Evolutionary conservation across 2,888 invertebrate genomes (phyloP), one percentile per base, ranked within the genome.

Genomic region (Drosophila sordidula): DNA sequence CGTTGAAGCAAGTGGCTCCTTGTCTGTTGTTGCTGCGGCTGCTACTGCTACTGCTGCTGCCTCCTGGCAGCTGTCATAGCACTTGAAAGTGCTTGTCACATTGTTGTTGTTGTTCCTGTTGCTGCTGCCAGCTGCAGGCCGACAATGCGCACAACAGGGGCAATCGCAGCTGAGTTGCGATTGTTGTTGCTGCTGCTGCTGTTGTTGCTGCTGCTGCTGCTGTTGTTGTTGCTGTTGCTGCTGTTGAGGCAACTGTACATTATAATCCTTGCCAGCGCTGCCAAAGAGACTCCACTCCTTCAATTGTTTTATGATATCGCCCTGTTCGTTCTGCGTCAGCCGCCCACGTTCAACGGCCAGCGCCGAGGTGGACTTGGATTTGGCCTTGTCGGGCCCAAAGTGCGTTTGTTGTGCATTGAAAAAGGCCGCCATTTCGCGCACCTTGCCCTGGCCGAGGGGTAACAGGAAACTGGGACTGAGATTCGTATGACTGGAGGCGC

Each of bases 381-480:
- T 82, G 18, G 52, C 39, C 50, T 54, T 70, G 36, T 22, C 58
- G 14, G 54, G n/a, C 5, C 75, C 55, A 89, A 81, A 18, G 52
- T 12, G 34, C 34, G 12, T 63, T 25, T 80, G 72, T 39, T 90
- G 74, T 5, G 73, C 70, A 61, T 95, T 93, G 76, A 96, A 96
- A 90, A 95, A 95, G 87, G 95, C 95, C 0, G 95, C 93, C 64
- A 96, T 92, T 41, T 95, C 95, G 63, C 95, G 95, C 0, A 96
- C 96, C 90, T 95, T 94, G 1, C 95, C 95, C 63, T 94, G 94
- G 0, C 95, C 95, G 18, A 61, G 79, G 8, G 71, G 78, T 73
- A 59, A 49, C 36, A 67, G 59, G 34, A 78, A 78, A 45, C 50
- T 74, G 58, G 87, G 75, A 75, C 85, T 84, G 41, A 84, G 82